Conservation (phyloP, 2,113 vertebrate species). For the Pangasianodon gigas region DNA sequence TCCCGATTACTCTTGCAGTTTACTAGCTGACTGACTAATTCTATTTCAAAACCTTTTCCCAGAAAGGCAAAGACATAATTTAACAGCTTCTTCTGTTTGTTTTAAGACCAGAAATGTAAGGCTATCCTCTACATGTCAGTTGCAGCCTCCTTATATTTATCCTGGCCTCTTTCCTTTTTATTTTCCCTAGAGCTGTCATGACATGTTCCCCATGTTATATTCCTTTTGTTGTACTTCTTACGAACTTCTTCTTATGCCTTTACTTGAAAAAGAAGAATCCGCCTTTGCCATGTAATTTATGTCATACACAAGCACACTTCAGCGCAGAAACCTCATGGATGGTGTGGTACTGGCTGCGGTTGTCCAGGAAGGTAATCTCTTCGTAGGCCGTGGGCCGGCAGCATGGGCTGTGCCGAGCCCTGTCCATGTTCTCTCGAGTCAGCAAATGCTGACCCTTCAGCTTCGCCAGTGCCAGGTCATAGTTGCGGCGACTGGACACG, state of each 20-base stretch:
- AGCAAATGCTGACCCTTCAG: slow-evolving; percentile 72
- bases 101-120: background rate
- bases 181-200: background rate
- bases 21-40: slow-evolving; percentile 19
- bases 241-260: background rate
- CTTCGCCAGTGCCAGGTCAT: slow-evolving; percentile 80
- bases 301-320: slow-evolving; percentile 81
- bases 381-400: slow-evolving; percentile 84
- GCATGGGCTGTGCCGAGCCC: slow-evolving; percentile 78
- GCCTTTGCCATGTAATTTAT: background rate
- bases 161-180: background rate
- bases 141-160: background rate
- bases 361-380: slow-evolving; percentile 80
- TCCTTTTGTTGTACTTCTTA: background rate
- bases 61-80: background rate
- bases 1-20: background rate
- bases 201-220: background rate
- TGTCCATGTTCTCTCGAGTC: slow-evolving; percentile 62
- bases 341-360: slow-evolving; percentile 79
- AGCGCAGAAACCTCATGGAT: slow-evolving; percentile 81
- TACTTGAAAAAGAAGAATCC: background rate
- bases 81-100: background rate
- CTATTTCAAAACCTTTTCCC: background rate
- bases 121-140: background rate
- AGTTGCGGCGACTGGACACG: slow-evolving; percentile 72